phyloP scores from a whole-genome alignment of 2,888 invertebrate genomes.

The Caenorhabditis virilis region DNA sequence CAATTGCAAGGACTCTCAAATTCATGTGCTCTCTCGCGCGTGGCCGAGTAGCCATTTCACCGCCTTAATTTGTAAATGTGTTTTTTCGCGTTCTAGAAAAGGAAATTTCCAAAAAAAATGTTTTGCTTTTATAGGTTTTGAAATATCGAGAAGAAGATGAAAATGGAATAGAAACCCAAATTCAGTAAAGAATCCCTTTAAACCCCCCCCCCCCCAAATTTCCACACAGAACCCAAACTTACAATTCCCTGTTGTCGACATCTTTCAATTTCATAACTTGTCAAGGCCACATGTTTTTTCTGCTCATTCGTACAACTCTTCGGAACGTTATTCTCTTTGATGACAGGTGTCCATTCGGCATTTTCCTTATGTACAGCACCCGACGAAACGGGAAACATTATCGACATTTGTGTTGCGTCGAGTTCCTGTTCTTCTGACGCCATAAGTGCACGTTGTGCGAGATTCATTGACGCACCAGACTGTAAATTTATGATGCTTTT shows the following conservation, averaged over 20 bases:
- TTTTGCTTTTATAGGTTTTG: too few relatives aligned
- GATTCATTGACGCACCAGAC: slow-evolving; percentile 12
- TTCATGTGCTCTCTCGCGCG: too few relatives aligned
- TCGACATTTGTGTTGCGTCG: slow-evolving; percentile 32
- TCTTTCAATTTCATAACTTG: slow-evolving; percentile 40
- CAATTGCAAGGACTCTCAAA: not conserved
- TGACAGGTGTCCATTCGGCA: slow-evolving; percentile 36
- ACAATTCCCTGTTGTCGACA: slow-evolving; percentile 35
- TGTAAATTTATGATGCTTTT: slow-evolving; percentile 2
- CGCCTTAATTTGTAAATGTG: too few relatives aligned
- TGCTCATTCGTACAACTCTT: slow-evolving; percentile 40
- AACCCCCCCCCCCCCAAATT: too few relatives aligned
- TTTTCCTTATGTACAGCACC: slow-evolving; percentile 55
- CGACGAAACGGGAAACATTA: slow-evolving; percentile 59
- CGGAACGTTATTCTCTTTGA: slow-evolving; percentile 39
- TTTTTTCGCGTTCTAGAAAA: too few relatives aligned
- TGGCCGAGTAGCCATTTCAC: too few relatives aligned
- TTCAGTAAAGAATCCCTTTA: too few relatives aligned
- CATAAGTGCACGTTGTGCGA: slow-evolving; percentile 26
- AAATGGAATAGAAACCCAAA: too few relatives aligned
- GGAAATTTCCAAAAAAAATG: too few relatives aligned
- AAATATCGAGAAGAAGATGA: too few relatives aligned
- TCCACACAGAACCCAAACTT: slow-evolving; percentile 1
- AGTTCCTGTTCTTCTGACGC: slow-evolving; percentile 21
- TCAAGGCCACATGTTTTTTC: slow-evolving; percentile 49